Base-by-base conservation (phyloP, 1,140 invertebrate species). In the Ceratoteleas bidentatus region DNA sequence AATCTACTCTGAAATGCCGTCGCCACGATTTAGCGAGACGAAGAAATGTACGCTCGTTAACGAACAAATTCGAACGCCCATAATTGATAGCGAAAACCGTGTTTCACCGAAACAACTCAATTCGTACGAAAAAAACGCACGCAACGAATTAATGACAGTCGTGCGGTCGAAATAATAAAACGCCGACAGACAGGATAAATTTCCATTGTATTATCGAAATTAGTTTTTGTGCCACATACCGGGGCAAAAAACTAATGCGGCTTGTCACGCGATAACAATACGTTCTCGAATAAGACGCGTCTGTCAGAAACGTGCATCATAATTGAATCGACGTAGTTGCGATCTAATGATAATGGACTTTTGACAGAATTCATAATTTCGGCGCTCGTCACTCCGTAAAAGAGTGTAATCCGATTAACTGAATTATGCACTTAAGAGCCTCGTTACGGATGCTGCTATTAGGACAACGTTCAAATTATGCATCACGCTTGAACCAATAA, bases 301-400 rank as follows among this genome's bases (percentile, higher is more conserved):
- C 54, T 53, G 76, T 72, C 50, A 56, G 61, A 32, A 61, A 52
- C 34, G 47, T 16, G 43, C n/a, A 16, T 70, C 58, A 64, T 78
- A 73, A 68, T 65, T 72, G 60, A 68, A 70, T 60, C 24, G 62
- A 61, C 62, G 77, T 60, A 50, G 49, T 68, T 57, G 0, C 14
- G 33, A 24, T 45, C 53, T 80, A 80, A 80, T 80, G 54, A 80
- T 66, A 73, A 80, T 80, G 77, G 77, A 80, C 68, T 80, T 80
- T 64, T 80, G 77, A 61, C 61, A 56, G 68, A 61, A 73, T 80
- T 54, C 73, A 73, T 80, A 73, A 80, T 80, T 80, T 69, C 8
- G 47, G 14, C 36, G 53, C 47, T 78, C 60, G 61, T 78, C 66
- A 60, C 40, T 58, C 34, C 61, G 52, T 32, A 40, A 72, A 78